Conservation (phyloP, 2,888 invertebrate genomes). For the Leuctra nigra region DNA sequence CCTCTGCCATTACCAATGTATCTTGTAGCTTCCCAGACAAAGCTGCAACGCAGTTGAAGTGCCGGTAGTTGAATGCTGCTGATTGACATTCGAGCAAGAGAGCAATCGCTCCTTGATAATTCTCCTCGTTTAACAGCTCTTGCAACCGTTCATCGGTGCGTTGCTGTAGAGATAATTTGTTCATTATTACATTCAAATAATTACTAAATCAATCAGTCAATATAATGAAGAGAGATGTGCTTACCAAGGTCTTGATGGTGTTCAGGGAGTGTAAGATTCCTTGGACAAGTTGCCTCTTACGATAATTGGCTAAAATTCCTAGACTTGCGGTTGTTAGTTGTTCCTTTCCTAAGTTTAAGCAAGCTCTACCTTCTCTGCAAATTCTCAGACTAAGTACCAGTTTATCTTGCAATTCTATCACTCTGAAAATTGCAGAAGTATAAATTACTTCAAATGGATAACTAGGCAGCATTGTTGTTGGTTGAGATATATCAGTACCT, state of each 20-base stretch:
- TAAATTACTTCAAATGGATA: too few relatives aligned
- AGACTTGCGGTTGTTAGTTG: slow-evolving; percentile 81
- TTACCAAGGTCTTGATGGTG: slow-evolving; percentile 71
- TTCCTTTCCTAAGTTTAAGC: slow-evolving; percentile 67
- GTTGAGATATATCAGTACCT: too few relatives aligned
- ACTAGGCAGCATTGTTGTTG: too few relatives aligned
- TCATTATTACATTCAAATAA: too few relatives aligned
- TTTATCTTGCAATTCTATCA: slow-evolving; percentile 63
- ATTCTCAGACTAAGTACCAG: slow-evolving; percentile 61
- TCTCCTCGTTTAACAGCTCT: slow-evolving; percentile 71
- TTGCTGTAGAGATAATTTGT: slow-evolving; percentile 56
- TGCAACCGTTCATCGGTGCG: slow-evolving; percentile 79
- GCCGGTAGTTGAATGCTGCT: slow-evolving; percentile 75
- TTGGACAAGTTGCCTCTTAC: slow-evolving; percentile 76
- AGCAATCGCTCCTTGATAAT: slow-evolving; percentile 87
- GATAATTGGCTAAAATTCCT: slow-evolving; percentile 84
- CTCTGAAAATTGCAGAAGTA: too few relatives aligned
- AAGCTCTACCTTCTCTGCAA: slow-evolving; percentile 63
- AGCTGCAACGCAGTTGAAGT: slow-evolving; percentile 88
- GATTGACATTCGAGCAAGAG: slow-evolving; percentile 80
- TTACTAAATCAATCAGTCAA: too few relatives aligned
- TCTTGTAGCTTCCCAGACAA: slow-evolving; percentile 82
- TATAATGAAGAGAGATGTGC: slow-evolving; percentile 28
- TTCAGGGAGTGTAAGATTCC: slow-evolving; percentile 71
- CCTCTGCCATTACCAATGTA: slow-evolving; percentile 84